A percentile compares a stretch with the other conserved stretches of the same genome.
Evolutionary conservation across 1,140 invertebrate species (phyloP).

Genomic region (Condylostylus longicornis): DNA sequence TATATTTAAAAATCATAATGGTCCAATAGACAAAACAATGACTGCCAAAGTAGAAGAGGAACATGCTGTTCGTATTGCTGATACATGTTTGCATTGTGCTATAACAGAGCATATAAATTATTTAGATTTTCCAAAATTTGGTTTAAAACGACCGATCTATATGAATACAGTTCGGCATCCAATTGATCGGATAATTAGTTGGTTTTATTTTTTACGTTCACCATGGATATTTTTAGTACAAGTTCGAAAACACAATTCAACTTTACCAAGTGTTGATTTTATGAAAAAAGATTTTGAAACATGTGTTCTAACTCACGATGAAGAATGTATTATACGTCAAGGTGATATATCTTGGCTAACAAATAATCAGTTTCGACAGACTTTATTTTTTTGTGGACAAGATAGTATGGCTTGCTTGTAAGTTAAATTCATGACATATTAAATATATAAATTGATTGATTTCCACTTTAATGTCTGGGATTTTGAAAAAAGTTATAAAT

Average conservation of each 20-base stretch:
- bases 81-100: conserved; percentile 30
- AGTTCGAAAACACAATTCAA: conserved; percentile 58
- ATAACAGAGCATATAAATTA: conserved; percentile 20
- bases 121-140: conserved; percentile 39
- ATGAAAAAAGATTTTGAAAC: conserved; percentile 79
- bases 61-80: conserved; percentile 37
- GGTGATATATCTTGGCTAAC: conserved; percentile 65
- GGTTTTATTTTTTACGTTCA: conserved; percentile 65
- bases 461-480: no score
- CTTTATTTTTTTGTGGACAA: conserved; percentile 78
- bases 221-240: conserved; percentile 72
- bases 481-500: no score
- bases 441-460: no score
- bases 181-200: conserved; percentile 72
- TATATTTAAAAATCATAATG: conserved; percentile 63
- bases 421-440: conserved; percentile 31
- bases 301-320: conserved; percentile 63
- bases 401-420: conserved; percentile 60
- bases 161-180: conserved; percentile 74
- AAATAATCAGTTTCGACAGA: conserved; percentile 63
- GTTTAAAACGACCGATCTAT: conserved; percentile 63
- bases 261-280: conserved; percentile 64
- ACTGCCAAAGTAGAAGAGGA: conserved; percentile 20
- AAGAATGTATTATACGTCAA: conserved; percentile 65
- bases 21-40: conserved; percentile 17